phyloP scores from a whole-genome alignment of 2,888 invertebrate genomes.

The Keiferia lycopersicella region DNA sequence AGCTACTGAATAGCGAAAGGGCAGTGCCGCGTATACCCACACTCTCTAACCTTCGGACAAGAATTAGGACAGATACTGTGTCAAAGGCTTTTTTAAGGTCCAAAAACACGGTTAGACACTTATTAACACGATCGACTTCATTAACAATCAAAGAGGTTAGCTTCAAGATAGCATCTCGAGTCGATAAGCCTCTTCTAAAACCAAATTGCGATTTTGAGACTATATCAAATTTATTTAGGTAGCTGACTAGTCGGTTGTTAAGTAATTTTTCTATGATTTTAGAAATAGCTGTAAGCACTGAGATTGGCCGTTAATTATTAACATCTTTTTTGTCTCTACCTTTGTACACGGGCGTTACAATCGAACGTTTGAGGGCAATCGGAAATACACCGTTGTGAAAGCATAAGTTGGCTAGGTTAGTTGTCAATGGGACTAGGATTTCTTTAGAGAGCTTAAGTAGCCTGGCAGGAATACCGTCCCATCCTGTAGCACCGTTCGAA shows the following conservation, averaged over 20 bases:
- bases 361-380: background rate
- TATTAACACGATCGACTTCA: too few species aligned
- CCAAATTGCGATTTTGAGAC: too few species aligned
- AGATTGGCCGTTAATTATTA: background rate
- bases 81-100: too few species aligned
- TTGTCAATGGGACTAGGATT: background rate
- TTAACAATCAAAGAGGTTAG: too few species aligned
- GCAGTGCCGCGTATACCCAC: too few species aligned
- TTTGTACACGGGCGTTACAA: background rate
- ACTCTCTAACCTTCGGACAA: too few species aligned
- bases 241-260: background rate
- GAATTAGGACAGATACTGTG: background rate
- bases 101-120: too few species aligned
- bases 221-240: background rate
- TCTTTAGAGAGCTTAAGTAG: background rate
- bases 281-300: background rate
- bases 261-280: background rate
- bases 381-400: background rate
- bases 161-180: too few species aligned
- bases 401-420: background rate
- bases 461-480: constrained; percentile 1
- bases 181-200: too few species aligned
- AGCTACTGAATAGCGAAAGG: too few species aligned
- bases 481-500: constrained; percentile 11
- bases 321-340: background rate